Conservation (phyloP, 2,888 invertebrate genomes). For the Tetragonula carbonaria region DNA sequence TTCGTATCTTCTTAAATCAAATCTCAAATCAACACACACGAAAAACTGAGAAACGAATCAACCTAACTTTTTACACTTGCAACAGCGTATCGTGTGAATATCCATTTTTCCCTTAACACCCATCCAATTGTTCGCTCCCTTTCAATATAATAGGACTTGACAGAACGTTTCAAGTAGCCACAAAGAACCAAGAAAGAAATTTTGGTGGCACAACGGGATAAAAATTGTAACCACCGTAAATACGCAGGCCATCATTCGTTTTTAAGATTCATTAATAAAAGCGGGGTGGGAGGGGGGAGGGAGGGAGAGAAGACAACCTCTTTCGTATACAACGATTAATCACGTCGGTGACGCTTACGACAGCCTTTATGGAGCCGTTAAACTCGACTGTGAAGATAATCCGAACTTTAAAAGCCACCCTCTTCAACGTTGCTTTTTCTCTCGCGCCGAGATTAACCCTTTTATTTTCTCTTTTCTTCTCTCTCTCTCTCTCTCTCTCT, state of each 20-base stretch:
- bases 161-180: not conserved
- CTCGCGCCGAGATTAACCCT: constrained; percentile 34
- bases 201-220: not conserved
- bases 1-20: not conserved
- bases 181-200: not conserved
- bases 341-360: constrained; percentile 54
- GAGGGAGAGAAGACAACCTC: constrained; percentile 17
- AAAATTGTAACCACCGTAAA: constrained; percentile 35
- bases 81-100: constrained; percentile 12
- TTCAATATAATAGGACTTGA: not conserved
- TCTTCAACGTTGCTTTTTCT: constrained; percentile 20
- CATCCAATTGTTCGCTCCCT: not conserved
- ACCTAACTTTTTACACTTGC: not conserved
- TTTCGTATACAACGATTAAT: constrained; percentile 64
- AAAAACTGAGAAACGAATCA: not conserved
- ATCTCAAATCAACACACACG: not conserved
- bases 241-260: constrained; percentile 22
- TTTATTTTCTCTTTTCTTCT: not conserved
- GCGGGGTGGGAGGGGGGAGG: not conserved
- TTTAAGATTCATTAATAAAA: constrained; percentile 59
- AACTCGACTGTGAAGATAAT: constrained; percentile 59
- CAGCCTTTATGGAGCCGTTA: constrained; percentile 59
- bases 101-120: not conserved
- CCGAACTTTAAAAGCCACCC: constrained; percentile 50
- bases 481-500: not conserved